These are phyloP conservation scores for Heterodera carotae DNA, from an alignment of 1,140 invertebrate genomes.

Conservation along the genomic window DNA sequence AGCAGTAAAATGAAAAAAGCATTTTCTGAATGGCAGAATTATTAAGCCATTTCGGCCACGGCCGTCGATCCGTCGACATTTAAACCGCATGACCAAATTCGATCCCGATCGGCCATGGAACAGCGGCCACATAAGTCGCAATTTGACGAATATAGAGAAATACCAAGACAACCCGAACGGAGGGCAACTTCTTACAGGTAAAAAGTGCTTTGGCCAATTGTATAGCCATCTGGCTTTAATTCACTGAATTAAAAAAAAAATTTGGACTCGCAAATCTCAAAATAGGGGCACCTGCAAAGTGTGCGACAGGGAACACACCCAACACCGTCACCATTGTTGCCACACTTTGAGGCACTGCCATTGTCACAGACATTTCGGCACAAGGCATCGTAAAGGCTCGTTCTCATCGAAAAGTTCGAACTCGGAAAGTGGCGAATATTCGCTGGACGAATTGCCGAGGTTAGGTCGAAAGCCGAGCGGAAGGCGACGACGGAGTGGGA, in stretches of 20 bases:
- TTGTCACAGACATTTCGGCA: neutral
- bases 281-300: constrained; percentile 7
- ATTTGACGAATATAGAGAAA: constrained; percentile 13
- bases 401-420: constrained; percentile 20
- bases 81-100: neutral
- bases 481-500: neutral
- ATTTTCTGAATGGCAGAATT: no score
- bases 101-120: constrained; percentile 19
- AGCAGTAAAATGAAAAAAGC: no score
- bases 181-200: constrained; percentile 18
- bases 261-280: neutral
- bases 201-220: constrained; percentile 19
- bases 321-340: constrained; percentile 19
- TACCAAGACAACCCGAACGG: neutral
- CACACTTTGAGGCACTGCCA: constrained; percentile 17
- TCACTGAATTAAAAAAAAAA: neutral
- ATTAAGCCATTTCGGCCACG: neutral
- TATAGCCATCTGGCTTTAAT: no score
- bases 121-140: constrained; percentile 7
- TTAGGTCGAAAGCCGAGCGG: neutral
- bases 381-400: constrained; percentile 4
- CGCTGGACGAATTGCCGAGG: neutral
- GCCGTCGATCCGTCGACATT: neutral
- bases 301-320: constrained; percentile 18
- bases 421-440: constrained; percentile 12